phyloP scores from a whole-genome alignment of 2,113 vertebrate genomes.

The Nymphicus hollandicus region DNA sequence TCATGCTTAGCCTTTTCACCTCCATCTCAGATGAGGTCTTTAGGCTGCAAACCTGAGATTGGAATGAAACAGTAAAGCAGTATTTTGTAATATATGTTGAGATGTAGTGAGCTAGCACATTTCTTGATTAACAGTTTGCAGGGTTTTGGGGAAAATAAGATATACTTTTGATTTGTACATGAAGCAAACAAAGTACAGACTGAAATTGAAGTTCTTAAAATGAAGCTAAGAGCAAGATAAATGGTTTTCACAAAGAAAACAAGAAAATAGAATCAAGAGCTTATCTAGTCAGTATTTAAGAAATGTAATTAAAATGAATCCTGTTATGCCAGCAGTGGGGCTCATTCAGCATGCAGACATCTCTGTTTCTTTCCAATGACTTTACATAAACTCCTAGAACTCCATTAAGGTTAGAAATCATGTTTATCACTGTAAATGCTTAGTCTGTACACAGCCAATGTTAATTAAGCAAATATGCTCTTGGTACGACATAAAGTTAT shows the following conservation, averaged over 20 bases:
- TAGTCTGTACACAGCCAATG: neutral
- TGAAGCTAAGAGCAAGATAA: neutral
- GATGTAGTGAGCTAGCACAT: neutral
- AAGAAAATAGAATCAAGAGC: neutral
- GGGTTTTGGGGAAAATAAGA: neutral
- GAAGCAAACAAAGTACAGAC: neutral
- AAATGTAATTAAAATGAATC: neutral
- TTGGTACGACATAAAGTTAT: neutral
- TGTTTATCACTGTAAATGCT: neutral
- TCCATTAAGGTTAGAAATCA: neutral
- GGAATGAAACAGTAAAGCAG: neutral
- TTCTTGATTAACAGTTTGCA: neutral
- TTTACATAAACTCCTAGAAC: neutral
- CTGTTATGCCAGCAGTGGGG: neutral
- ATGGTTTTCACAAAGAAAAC: neutral
- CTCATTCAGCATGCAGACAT: neutral
- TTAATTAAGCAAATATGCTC: neutral
- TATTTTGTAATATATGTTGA: neutral
- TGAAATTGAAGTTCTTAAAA: neutral
- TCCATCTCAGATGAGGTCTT: neutral
- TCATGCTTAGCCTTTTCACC: neutral
- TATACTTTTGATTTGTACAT: neutral
- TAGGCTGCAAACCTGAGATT: neutral
- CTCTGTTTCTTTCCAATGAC: neutral
- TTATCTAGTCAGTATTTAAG: neutral